A percentile compares a stretch with the other conserved stretches of the same genome.
Evolutionary conservation across 1,140 invertebrate species (phyloP).

Genomic region (Diprion similis): DNA sequence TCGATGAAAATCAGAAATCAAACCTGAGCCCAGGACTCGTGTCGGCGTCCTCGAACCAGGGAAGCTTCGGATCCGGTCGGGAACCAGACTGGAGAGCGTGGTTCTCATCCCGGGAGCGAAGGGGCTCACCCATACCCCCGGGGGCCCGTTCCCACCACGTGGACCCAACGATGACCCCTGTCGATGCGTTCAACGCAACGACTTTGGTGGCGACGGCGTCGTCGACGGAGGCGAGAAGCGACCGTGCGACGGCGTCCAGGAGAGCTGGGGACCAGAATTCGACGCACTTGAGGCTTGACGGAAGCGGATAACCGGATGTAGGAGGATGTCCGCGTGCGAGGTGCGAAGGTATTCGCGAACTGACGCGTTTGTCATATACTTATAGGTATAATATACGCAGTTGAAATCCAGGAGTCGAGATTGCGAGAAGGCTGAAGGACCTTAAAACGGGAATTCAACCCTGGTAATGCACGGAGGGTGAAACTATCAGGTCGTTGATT

Average conservation of each 20-base stretch:
- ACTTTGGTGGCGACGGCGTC: constrained; percentile 65
- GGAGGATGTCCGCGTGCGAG: too few species aligned
- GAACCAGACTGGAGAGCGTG: constrained; percentile 60
- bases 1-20: constrained; percentile 18
- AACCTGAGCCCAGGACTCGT: constrained; percentile 40
- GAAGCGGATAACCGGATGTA: too few species aligned
- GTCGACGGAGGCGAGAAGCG: constrained; percentile 64
- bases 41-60: constrained; percentile 60
- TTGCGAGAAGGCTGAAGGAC: too few species aligned
- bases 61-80: constrained; percentile 61
- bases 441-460: too few species aligned
- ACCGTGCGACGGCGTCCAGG: constrained; percentile 66
- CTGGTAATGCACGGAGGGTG: too few species aligned
- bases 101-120: constrained; percentile 55
- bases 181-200: constrained; percentile 68
- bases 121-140: constrained; percentile 60
- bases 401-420: too few species aligned
- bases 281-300: not conserved
- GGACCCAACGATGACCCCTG: constrained; percentile 62
- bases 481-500: not conserved
- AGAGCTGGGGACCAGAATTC: constrained; percentile 53
- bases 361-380: too few species aligned
- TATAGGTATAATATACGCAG: too few species aligned
- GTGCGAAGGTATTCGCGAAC: too few species aligned
- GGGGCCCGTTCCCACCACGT: constrained; percentile 66